A percentile compares a stretch with the other conserved stretches of the same genome.
Evolutionary conservation across 2,113 vertebrate species (phyloP).

Genomic region (Sinocyclocheilus rhinocerous): DNA sequence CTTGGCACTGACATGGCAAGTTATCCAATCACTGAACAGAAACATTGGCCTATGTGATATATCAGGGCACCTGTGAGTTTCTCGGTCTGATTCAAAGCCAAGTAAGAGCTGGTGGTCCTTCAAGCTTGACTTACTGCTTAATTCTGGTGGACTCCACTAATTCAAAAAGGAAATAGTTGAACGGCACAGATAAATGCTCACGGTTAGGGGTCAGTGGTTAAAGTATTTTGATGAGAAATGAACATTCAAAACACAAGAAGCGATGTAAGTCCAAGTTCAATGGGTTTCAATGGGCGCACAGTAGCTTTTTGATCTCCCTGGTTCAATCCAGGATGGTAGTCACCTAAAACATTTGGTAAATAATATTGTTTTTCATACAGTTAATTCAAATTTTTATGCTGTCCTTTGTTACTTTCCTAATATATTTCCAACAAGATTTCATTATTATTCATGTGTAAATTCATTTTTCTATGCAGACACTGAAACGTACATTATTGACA

Average conservation of each 20-base stretch:
- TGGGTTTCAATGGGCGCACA: constrained; percentile 37
- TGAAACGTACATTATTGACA: not conserved
- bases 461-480: not conserved
- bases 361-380: not conserved
- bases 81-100: constrained; percentile 2
- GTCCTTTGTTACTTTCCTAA: not conserved
- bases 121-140: constrained; percentile 38
- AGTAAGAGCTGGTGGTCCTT: constrained; percentile 29
- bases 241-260: constrained; percentile 32
- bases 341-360: not conserved
- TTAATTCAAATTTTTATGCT: not conserved
- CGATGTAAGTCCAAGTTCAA: constrained; percentile 42
- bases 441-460: not conserved
- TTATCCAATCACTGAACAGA: constrained; percentile 21
- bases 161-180: constrained; percentile 15
- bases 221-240: constrained; percentile 53
- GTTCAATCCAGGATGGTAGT: not conserved
- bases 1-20: constrained; percentile 28
- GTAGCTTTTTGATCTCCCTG: constrained; percentile 9
- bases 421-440: not conserved
- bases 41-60: not conserved
- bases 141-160: constrained; percentile 18
- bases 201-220: constrained; percentile 10
- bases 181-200: constrained; percentile 32
- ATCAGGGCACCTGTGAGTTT: constrained; percentile 1